Evolutionary conservation across 2,113 vertebrate species (phyloP), one percentile per base, ranked within the genome.

Genomic region (Scolopax mira): DNA sequence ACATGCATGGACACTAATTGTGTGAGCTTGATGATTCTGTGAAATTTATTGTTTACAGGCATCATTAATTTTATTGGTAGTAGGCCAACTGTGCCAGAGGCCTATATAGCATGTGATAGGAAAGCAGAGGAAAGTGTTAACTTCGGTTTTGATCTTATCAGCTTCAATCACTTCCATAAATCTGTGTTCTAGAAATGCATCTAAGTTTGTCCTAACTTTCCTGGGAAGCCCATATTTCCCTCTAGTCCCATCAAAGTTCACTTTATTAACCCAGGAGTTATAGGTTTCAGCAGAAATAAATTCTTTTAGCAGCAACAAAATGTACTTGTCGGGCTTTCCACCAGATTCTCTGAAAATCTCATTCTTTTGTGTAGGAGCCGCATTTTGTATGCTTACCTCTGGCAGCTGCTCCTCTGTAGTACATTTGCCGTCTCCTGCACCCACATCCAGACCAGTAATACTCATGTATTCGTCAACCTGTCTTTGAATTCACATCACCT

Each of bases 241-340:
- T 93, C 95, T 95, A 96, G 96, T 97, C 95, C 97, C 97, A 97
- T 97, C 97, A 97, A 97, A 97, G 96, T 97, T 97, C 96, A 97
- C 94, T 97, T 97, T 97, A 97, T 97, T 97, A 97, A 97, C 97
- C 96, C 95, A 97, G 95, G 94, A 97, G 96, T 97, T 97, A 96
- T 97, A 97, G 97, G 96, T 96, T 97, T 97, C 97, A 96, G 87
- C 84, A 97, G 96, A 97, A 97, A 97, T 97, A 97, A 97, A 97
- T 97, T 97, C 97, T 96, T 97, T 96, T 94, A 96, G 95, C 92
- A 90, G 97, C 93, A 96, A 86, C 95, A 97, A 97, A 97, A 97
- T 96, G 94, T 95, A 93, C 96, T 97, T 96, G 95, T 96, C 80
- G 65, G 89, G 86, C 83, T 96, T 97, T 96, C 94, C 85, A 96